Evolutionary conservation across 1,140 invertebrate genomes (phyloP).

Genomic region (Chrysomallon squamiferum): DNA sequence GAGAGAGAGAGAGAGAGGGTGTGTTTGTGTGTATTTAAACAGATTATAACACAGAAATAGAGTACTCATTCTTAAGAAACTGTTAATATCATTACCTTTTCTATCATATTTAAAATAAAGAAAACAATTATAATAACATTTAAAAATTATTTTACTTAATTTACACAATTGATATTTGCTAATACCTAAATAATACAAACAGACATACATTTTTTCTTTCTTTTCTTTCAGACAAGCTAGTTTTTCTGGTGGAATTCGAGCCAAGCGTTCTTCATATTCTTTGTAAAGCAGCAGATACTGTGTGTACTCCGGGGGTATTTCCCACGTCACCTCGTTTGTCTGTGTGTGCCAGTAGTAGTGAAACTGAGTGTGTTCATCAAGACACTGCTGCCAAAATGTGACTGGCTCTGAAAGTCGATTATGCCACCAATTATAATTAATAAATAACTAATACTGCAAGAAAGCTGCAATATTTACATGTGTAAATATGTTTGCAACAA

Average conservation of each 20-base stretch:
- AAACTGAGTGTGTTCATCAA: slow-evolving; percentile 73
- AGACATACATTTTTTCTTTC: slow-evolving; percentile 21
- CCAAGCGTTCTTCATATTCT: slow-evolving; percentile 53
- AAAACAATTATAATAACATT: neutral
- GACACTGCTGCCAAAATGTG: slow-evolving; percentile 73
- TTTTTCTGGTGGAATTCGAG: slow-evolving; percentile 24
- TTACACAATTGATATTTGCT: slow-evolving; percentile 6
- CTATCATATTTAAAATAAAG: neutral
- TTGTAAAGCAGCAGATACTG: slow-evolving; percentile 51
- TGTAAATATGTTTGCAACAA: too few species aligned
- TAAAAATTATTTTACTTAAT: neutral
- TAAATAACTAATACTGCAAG: too few species aligned
- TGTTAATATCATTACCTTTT: neutral
- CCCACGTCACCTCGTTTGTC: slow-evolving; percentile 78
- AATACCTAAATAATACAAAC: too few species aligned
- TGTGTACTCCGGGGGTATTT: slow-evolving; percentile 70
- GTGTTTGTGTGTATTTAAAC: too few species aligned
- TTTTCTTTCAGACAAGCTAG: slow-evolving; percentile 32
- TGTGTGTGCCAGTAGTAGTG: slow-evolving; percentile 78
- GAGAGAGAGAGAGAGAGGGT: too few species aligned
- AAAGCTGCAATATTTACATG: too few species aligned
- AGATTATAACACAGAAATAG: too few species aligned
- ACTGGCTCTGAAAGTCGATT: slow-evolving; percentile 44
- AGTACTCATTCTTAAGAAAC: neutral
- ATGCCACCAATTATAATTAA: too few species aligned